phyloP scores from a whole-genome alignment of 2,113 vertebrate species.

The Myotis davidii region DNA sequence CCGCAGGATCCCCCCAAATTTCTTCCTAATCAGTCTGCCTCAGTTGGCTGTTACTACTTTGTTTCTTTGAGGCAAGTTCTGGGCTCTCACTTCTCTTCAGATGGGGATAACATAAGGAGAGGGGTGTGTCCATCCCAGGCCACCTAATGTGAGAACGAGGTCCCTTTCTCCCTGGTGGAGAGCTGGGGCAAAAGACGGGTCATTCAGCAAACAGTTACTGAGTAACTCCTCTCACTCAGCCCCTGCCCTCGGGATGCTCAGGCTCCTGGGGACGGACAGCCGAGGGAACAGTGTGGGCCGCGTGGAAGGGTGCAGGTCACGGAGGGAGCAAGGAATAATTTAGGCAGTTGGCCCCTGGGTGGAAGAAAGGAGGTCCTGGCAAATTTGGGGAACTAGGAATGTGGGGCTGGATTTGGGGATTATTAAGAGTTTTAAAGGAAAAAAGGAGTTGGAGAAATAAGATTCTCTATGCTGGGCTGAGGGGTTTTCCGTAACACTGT shows the following conservation, averaged over 20 bases:
- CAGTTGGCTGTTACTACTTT: not conserved
- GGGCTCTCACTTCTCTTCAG: not conserved
- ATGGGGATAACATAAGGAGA: not conserved
- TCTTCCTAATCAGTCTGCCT: not conserved
- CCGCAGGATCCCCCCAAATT: not conserved
- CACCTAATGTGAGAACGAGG: not conserved
- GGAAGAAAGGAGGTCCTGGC: not conserved
- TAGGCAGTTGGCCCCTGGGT: not conserved
- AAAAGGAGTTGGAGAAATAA: not conserved
- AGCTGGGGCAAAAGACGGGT: not conserved
- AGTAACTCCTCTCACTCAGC: too few relatives aligned
- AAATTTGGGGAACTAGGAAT: not conserved
- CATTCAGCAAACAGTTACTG: not conserved
- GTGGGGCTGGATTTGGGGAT: not conserved
- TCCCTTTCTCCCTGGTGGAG: not conserved
- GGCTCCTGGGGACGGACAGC: not conserved
- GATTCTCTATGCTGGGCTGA: not conserved
- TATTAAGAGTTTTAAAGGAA: not conserved
- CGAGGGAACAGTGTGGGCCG: accelerated
- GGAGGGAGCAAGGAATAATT: too few relatives aligned
- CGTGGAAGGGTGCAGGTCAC: not conserved
- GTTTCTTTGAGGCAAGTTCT: not conserved
- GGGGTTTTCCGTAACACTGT: not conserved
- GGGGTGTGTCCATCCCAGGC: not conserved
- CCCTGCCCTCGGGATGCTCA: not conserved